A percentile compares a stretch with the other conserved stretches of the same genome.
phyloP scores from a whole-genome alignment of 2,113 vertebrate genomes.

The Willisornis vidua region DNA sequence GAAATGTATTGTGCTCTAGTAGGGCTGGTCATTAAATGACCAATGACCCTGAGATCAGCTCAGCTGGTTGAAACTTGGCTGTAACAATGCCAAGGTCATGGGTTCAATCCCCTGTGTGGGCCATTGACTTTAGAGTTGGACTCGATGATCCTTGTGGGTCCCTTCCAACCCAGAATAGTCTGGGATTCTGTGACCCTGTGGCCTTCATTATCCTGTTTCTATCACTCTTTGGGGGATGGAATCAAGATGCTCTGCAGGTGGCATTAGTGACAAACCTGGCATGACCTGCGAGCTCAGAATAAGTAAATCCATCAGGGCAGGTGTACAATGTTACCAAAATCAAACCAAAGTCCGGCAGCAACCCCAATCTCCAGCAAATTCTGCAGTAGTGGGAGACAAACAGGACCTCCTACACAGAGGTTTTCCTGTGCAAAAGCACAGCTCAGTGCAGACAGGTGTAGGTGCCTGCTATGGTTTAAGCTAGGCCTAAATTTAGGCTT shows the following conservation, averaged over 20 bases:
- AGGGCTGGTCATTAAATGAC: not conserved
- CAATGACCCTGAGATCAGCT: not conserved
- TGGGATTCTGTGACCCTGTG: too few species aligned
- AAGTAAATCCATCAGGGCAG: not conserved
- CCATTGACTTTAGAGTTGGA: too few species aligned
- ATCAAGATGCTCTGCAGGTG: not conserved
- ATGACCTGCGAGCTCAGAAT: rapidly evolving
- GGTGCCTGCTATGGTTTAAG: too few species aligned
- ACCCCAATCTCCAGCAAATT: not conserved
- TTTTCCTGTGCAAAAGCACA: not conserved
- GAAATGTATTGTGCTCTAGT: not conserved
- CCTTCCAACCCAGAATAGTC: too few species aligned
- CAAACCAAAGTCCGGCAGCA: not conserved
- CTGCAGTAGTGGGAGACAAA: not conserved
- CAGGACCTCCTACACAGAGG: not conserved
- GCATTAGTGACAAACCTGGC: not conserved
- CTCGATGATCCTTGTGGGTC: too few species aligned
- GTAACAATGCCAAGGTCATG: too few species aligned
- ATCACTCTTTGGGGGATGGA: not conserved
- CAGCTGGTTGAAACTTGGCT: too few species aligned
- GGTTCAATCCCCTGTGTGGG: too few species aligned
- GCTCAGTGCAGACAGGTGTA: not conserved
- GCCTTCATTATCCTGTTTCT: not conserved
- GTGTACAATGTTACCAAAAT: not conserved
- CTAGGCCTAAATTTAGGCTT: too few species aligned